A percentile compares a stretch with the other conserved stretches of the same genome.
These are phyloP conservation scores for Urocyon cinereoargenteus DNA, from an alignment of 2,797 vertebrate genomes.

Conservation along the genomic window DNA sequence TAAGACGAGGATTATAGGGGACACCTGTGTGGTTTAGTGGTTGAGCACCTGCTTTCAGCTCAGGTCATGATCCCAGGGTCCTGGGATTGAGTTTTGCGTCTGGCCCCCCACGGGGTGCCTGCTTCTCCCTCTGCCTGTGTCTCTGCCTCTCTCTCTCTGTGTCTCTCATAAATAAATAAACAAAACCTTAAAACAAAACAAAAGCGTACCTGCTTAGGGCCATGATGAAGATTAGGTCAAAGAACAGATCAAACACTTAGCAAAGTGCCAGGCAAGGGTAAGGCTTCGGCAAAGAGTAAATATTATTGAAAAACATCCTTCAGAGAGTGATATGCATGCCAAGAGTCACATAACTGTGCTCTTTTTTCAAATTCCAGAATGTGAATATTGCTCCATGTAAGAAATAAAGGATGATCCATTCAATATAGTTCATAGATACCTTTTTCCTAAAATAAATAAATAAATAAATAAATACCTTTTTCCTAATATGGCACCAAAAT, in stretches of 20 bases:
- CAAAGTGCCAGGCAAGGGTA: not conserved
- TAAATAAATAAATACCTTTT: not conserved
- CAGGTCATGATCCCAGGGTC: too few relatives aligned
- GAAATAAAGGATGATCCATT: not conserved
- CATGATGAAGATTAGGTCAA: not conserved
- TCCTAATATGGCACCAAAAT: not conserved
- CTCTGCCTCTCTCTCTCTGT: too few relatives aligned
- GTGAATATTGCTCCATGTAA: not conserved
- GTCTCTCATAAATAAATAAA: too few relatives aligned
- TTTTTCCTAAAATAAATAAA: not conserved
- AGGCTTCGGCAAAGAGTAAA: not conserved
- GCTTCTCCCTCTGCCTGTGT: too few relatives aligned
- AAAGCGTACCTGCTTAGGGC: not conserved
- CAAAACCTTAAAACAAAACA: too few relatives aligned
- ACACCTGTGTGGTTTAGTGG: too few relatives aligned
- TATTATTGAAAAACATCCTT: slow-evolving; percentile 11
- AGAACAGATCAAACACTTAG: not conserved
- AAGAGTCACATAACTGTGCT: not conserved
- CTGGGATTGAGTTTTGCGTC: too few relatives aligned
- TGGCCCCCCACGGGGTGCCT: too few relatives aligned
- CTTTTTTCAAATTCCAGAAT: not conserved
- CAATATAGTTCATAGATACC: not conserved
- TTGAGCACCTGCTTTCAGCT: too few relatives aligned
- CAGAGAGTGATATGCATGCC: not conserved
- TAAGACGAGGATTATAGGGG: not conserved